These are phyloP conservation scores for Dicentrarchus labrax DNA, from an alignment of 2,113 vertebrate species.

Conservation along the genomic window DNA sequence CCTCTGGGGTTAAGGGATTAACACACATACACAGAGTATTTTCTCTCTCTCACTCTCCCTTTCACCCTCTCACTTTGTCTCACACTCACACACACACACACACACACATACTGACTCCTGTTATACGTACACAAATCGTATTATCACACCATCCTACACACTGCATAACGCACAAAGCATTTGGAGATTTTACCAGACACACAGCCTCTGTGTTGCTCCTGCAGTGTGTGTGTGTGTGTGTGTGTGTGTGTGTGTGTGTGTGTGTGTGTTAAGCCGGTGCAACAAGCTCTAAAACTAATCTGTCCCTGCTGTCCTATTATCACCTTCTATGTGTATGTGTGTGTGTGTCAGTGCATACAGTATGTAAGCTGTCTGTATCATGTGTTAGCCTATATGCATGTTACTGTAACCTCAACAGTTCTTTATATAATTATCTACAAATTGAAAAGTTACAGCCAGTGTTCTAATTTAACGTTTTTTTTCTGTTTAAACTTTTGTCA, in stretches of 20 bases:
- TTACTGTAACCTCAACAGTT: no score
- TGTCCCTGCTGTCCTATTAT: slow-evolving; percentile 52
- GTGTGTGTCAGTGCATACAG: neutral
- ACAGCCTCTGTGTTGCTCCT: neutral
- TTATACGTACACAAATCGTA: neutral
- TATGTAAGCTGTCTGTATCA: neutral
- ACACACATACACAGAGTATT: slow-evolving; percentile 42
- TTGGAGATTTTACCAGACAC: neutral
- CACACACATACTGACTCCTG: neutral
- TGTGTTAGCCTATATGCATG: neutral
- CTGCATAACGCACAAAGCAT: neutral
- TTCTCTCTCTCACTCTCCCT: slow-evolving; percentile 8
- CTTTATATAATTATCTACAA: no score
- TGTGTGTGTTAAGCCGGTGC: slow-evolving; percentile 40
- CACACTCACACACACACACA: slow-evolving; percentile 6
- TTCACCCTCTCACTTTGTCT: neutral
- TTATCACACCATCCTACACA: neutral
- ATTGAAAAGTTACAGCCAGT: no score
- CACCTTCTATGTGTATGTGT: slow-evolving; percentile 8
- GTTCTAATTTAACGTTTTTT: no score
- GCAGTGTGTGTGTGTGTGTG: slow-evolving; percentile 3
- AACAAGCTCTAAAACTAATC: slow-evolving; percentile 51
- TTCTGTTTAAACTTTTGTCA: no score
- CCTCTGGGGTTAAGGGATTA: slow-evolving; percentile 62
- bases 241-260: neutral